Evolutionary conservation across 2,888 invertebrate genomes (phyloP).

Genomic region (Disparrhopalites patrizii): DNA sequence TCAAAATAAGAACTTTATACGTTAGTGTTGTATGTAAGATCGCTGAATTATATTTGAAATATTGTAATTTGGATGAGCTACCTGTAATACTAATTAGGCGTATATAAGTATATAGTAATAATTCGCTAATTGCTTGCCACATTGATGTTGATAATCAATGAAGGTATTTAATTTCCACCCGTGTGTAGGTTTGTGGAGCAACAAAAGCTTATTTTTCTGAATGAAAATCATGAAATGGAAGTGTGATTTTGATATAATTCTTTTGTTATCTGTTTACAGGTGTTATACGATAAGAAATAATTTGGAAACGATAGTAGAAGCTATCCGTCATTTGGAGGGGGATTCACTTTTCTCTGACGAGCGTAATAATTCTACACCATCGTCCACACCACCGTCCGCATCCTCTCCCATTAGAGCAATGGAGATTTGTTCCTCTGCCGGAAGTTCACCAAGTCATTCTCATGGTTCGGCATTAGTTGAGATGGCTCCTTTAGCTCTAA

Average conservation of each 20-base stretch:
- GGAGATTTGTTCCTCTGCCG: constrained; percentile 33
- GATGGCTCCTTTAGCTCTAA: constrained; percentile 35
- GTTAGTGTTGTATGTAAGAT: no score
- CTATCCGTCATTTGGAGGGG: constrained; percentile 95
- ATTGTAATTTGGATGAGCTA: not conserved
- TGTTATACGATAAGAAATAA: constrained; percentile 78
- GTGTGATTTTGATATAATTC: not conserved
- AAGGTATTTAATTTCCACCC: no score
- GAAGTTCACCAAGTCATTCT: constrained; percentile 33
- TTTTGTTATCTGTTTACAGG: constrained; percentile 35
- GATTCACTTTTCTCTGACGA: constrained; percentile 83
- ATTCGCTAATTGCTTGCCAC: not conserved
- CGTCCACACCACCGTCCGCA: constrained; percentile 50
- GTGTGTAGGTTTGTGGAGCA: not conserved
- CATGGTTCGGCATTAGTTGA: constrained; percentile 33
- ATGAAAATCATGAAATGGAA: not conserved
- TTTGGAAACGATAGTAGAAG: constrained; percentile 96
- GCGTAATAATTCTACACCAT: constrained; percentile 37
- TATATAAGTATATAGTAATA: not conserved
- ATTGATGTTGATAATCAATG: not conserved
- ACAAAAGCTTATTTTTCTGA: not conserved
- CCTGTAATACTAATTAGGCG: not conserved
- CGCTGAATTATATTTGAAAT: no score
- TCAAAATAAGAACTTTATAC: not conserved
- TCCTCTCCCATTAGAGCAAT: constrained; percentile 52